phyloP scores from a whole-genome alignment of 2,797 vertebrate genomes.

The Phoxinus dragarum region DNA sequence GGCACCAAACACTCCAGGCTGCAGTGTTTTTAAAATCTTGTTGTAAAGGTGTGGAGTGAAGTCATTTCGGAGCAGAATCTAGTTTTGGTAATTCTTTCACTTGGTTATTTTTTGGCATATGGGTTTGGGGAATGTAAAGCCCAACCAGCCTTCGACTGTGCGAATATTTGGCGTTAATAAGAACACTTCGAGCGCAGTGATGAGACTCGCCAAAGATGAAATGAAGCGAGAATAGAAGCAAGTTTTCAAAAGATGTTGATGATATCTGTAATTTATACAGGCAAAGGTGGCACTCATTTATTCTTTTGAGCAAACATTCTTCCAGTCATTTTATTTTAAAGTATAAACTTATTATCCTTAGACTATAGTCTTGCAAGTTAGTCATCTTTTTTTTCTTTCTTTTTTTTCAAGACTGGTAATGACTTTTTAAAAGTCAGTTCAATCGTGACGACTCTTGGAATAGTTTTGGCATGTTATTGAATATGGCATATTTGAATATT shows the following conservation, averaged over 20 bases:
- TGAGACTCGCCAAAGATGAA: neutral
- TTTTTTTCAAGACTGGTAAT: too few species aligned
- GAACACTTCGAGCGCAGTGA: neutral
- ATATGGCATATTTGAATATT: too few species aligned
- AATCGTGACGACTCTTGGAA: too few species aligned
- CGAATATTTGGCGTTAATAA: neutral
- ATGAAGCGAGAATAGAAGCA: neutral
- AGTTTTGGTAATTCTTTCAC: constrained; percentile 16
- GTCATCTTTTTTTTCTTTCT: too few species aligned
- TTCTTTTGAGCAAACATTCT: neutral
- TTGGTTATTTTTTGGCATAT: neutral
- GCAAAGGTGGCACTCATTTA: neutral
- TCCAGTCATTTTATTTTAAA: neutral
- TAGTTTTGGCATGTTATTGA: too few species aligned
- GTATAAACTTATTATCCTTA: too few species aligned
- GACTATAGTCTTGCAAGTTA: too few species aligned
- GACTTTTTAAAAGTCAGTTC: too few species aligned
- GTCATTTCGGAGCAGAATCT: constrained; percentile 1
- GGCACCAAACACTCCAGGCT: constrained; percentile 1
- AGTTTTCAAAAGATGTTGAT: neutral
- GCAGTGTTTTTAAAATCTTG: neutral
- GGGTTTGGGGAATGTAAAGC: neutral
- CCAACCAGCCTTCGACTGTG: neutral
- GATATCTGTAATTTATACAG: neutral
- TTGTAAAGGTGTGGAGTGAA: neutral